A percentile compares a stretch with the other conserved stretches of the same genome.
Evolutionary conservation across 2,888 invertebrate species (phyloP).

Genomic region (Polyommatus icarus): DNA sequence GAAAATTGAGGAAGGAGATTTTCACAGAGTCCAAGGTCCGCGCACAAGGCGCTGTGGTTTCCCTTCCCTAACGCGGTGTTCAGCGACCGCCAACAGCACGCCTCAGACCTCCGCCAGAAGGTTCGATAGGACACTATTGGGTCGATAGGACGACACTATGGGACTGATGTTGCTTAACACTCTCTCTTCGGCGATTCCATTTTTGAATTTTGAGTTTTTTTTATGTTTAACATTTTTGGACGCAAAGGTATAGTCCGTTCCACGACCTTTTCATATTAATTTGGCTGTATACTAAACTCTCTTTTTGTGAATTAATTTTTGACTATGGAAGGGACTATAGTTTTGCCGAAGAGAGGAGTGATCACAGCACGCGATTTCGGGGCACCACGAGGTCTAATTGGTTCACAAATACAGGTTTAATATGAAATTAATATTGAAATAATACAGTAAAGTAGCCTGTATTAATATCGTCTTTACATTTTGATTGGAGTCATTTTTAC

Average conservation of each 20-base stretch:
- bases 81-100: constrained; percentile 74
- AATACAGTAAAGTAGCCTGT: constrained; percentile 35
- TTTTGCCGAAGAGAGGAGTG: constrained; percentile 38
- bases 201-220: background rate
- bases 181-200: constrained; percentile 37
- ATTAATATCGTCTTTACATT: constrained; percentile 31
- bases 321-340: background rate
- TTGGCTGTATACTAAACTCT: background rate
- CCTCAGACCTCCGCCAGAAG: constrained; percentile 74
- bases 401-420: constrained; percentile 35
- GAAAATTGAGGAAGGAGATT: constrained; percentile 46
- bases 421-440: constrained; percentile 37
- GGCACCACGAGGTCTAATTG: constrained; percentile 41
- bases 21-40: constrained; percentile 80
- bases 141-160: constrained; percentile 38
- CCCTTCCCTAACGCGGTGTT: constrained; percentile 82
- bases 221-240: constrained; percentile 26
- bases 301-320: background rate
- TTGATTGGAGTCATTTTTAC: constrained; percentile 43
- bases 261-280: background rate
- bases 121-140: constrained; percentile 54
- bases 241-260: background rate
- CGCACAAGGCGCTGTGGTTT: constrained; percentile 81
- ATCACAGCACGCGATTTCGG: constrained; percentile 42
- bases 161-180: constrained; percentile 40